Percentiles rank a stretch among this genome's conserved stretches.
Conservation (phyloP, 2,113 vertebrate species). For the Mungos mungo region DNA sequence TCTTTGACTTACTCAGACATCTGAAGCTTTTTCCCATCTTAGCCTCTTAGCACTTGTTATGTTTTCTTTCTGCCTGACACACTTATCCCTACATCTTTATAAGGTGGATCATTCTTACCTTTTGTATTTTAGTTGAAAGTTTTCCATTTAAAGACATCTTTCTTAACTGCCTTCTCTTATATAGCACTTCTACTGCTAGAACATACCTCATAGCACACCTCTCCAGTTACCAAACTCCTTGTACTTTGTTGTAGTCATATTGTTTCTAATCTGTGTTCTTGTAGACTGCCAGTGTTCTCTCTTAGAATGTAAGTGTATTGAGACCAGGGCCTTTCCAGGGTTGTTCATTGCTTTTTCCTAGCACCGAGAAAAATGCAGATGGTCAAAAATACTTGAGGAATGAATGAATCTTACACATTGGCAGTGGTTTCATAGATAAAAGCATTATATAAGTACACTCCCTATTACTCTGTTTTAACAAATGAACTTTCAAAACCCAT, state of each 20-base stretch:
- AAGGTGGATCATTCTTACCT: not conserved
- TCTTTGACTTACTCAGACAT: not conserved
- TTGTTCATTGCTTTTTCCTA: not conserved
- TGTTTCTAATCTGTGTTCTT: not conserved
- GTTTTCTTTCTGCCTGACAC: not conserved
- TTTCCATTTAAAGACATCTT: not conserved
- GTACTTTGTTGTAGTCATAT: not conserved
- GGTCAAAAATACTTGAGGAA: not conserved
- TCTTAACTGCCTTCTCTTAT: not conserved
- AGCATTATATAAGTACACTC: not conserved
- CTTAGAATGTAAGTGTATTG: not conserved
- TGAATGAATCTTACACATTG: not conserved
- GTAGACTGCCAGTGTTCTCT: not conserved
- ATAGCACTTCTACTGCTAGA: not conserved
- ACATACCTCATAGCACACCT: not conserved
- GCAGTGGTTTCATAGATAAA: not conserved
- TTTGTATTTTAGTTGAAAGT: not conserved
- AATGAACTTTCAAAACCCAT: not conserved
- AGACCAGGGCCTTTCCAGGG: not conserved
- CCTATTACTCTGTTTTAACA: constrained; percentile 18
- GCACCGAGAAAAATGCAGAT: not conserved
- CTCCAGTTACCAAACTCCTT: not conserved
- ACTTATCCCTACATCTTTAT: not conserved
- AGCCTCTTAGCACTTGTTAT: not conserved
- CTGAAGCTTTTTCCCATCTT: not conserved